Conservation (phyloP, 2,113 vertebrate genomes). For the Plotosus lineatus region DNA sequence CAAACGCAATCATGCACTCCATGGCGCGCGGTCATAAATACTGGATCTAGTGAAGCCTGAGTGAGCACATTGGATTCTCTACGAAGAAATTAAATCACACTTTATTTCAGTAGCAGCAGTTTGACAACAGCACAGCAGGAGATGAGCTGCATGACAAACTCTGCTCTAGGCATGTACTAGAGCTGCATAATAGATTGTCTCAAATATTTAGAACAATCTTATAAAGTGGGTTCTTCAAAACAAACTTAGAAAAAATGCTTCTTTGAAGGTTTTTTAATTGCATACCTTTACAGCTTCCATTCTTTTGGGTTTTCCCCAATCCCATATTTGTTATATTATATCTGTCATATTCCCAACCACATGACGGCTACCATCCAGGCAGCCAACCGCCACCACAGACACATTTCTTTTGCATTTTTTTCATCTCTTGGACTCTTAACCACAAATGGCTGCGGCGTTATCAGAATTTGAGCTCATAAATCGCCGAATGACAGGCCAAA, state of each 20-base stretch:
- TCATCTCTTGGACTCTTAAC: no score
- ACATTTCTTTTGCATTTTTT: no score
- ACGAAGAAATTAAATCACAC: not conserved
- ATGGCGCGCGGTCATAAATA: not conserved
- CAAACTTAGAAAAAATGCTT: not conserved
- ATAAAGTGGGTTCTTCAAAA: not conserved
- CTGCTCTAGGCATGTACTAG: not conserved
- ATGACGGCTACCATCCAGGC: no score
- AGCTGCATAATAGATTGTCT: not conserved
- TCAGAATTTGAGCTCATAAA: no score
- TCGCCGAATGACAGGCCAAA: no score
- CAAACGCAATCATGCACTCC: not conserved
- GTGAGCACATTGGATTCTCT: not conserved
- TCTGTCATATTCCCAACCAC: no score
- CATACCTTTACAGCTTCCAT: not conserved
- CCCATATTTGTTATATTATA: no score
- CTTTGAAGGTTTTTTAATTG: not conserved
- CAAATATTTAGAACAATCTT: not conserved
- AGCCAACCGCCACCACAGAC: no score
- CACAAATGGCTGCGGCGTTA: no score
- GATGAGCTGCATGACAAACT: conserved; percentile 4
- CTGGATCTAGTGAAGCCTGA: not conserved
- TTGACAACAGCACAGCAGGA: not conserved
- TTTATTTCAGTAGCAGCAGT: conserved; percentile 3
- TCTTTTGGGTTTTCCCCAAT: no score